A percentile compares a stretch with the other conserved stretches of the same genome.
Conservation (phyloP, 1,140 invertebrate species). For the Orius insidiosus region DNA sequence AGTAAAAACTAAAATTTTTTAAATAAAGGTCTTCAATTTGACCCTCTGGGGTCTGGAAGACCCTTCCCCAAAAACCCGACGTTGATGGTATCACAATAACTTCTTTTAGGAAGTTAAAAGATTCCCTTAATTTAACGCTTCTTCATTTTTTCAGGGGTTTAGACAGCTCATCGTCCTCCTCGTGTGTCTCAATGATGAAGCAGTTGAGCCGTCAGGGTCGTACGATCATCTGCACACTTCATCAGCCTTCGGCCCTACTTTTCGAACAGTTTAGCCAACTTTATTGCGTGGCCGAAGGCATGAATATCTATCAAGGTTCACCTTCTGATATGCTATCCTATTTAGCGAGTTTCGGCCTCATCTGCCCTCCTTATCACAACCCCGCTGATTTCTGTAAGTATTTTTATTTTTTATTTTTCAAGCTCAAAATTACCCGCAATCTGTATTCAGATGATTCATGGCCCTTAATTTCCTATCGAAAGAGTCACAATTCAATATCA, state of each 20-base stretch:
- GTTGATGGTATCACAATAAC: no score
- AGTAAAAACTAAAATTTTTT: no score
- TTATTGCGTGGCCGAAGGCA: slow-evolving; percentile 40
- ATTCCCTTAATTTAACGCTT: no score
- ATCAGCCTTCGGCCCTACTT: slow-evolving; percentile 46
- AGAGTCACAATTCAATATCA: no score
- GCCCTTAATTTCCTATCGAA: no score
- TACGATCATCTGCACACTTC: slow-evolving; percentile 49
- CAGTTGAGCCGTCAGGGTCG: slow-evolving; percentile 37
- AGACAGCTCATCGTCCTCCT: slow-evolving; percentile 38
- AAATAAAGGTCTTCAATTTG: no score
- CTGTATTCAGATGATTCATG: no score
- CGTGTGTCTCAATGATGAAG: slow-evolving; percentile 34
- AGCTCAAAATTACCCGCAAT: no score
- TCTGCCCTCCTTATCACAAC: slow-evolving; percentile 47
- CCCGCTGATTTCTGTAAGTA: slow-evolving; percentile 43
- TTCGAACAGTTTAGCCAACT: slow-evolving; percentile 51
- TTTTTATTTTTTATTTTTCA: no score
- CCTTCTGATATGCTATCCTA: slow-evolving; percentile 35
- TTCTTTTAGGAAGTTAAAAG: no score
- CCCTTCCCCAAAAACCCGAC: no score
- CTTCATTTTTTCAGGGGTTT: slow-evolving; percentile 30
- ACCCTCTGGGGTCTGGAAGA: no score
- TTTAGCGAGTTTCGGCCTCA: slow-evolving; percentile 32
- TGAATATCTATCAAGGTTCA: slow-evolving; percentile 41